These are phyloP conservation scores for Parambassis ranga DNA, from an alignment of 2,797 vertebrate species.

Conservation along the genomic window DNA sequence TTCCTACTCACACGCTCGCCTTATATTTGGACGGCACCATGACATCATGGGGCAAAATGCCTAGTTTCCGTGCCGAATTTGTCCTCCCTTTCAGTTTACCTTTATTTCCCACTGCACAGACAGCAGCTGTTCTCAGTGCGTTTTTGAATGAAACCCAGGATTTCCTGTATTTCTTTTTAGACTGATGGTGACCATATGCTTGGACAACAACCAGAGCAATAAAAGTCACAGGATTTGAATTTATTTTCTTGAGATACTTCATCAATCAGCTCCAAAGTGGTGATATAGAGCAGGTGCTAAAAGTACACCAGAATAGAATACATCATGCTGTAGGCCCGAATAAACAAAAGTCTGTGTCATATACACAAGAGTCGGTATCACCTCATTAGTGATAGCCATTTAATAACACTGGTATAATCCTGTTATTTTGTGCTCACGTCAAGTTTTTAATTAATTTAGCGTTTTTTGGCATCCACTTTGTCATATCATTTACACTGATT, in stretches of 20 bases:
- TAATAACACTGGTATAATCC: background rate
- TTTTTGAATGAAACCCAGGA: slow-evolving; percentile 68
- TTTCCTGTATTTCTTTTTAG: slow-evolving; percentile 63
- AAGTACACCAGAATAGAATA: slow-evolving; percentile 17
- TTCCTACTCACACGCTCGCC: slow-evolving; percentile 42
- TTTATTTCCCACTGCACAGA: slow-evolving; percentile 54
- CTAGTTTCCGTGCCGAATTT: slow-evolving; percentile 64
- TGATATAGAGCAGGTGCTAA: slow-evolving; percentile 48
- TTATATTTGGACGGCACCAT: slow-evolving; percentile 69
- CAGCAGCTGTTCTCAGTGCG: slow-evolving; percentile 65
- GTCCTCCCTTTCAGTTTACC: slow-evolving; percentile 52
- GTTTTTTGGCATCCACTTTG: slow-evolving; percentile 14
- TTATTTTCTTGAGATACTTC: slow-evolving; percentile 63
- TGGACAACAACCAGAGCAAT: slow-evolving; percentile 61
- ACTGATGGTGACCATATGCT: slow-evolving; percentile 72
- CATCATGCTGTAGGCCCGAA: slow-evolving; percentile 22
- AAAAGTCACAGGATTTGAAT: slow-evolving; percentile 62
- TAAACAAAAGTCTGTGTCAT: slow-evolving; percentile 32
- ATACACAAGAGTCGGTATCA: slow-evolving; percentile 11
- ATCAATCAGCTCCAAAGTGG: slow-evolving; percentile 59
- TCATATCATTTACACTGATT: slow-evolving; percentile 3
- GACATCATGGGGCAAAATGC: slow-evolving; percentile 76
- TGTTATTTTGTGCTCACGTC: background rate
- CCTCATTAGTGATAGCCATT: slow-evolving; percentile 21
- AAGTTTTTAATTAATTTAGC: slow-evolving; percentile 20